Evolutionary conservation across 2,113 vertebrate species (phyloP), one percentile per base, ranked within the genome.

Genomic region (Pteropus alecto): DNA sequence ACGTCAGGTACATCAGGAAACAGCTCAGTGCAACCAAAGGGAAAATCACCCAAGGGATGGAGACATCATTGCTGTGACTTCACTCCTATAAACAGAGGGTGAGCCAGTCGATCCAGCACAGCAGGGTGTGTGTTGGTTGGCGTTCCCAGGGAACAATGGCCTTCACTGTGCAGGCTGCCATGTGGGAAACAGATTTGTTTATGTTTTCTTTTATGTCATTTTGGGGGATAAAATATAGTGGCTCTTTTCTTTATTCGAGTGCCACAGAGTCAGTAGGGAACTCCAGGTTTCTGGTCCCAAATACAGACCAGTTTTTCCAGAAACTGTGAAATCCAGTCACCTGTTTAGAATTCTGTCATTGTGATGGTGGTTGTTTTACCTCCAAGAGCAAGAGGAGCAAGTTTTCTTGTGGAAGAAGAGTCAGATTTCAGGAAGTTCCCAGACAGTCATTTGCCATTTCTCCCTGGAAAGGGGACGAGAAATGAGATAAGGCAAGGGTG

Each of bases 161-260:
- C 87, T 93, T 84, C 19, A 87, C 88, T 98, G 91, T 98, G 73
- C 76, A 28, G 74, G n/a, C 77, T 90, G 48, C 74, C 83, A 89
- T 5, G 7, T 96, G 97, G 91, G 97, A 95, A 97, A 92, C 56
- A 61, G 63, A 67, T 61, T 87, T 96, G 78, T 89, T 95, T 96
- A 93, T 97, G 82, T 94, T 98, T 98, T 93, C 46, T 38, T 90
- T 97, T 79, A 35, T 95, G 93, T 85, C 82, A 89, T 77, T 96
- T 96, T 35, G 51, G 70, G n/a, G 88, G n/a, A 87, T 87, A 73
- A 90, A 21, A 4, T 56, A 87, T 30, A 35, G 43, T 38, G 35
- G 24, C 74, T 89, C 46, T 86, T 63, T 63, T 92, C 67, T 93
- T 74, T 65, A 79, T 93, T n/a, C 89, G 51, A 74, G 56, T 60